These are phyloP conservation scores for Rafetus swinhoei DNA, from an alignment of 2,113 vertebrate species.

Conservation along the genomic window DNA sequence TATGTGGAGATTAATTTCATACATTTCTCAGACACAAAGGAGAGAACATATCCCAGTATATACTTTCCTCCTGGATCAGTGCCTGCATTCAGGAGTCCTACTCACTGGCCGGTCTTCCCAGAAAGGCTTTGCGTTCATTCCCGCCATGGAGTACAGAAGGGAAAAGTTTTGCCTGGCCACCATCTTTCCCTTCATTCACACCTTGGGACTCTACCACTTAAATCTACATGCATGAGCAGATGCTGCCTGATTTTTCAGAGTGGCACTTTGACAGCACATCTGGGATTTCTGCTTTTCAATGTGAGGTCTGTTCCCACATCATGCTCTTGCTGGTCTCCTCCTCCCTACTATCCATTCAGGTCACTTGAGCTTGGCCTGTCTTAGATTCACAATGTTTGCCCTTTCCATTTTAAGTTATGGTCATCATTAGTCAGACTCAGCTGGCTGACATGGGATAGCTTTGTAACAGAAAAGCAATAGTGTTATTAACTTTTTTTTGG, in stretches of 20 bases:
- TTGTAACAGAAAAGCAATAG: neutral
- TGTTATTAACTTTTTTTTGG: neutral
- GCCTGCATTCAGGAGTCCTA: neutral
- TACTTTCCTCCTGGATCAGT: neutral
- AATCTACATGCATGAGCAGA: neutral
- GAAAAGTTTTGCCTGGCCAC: neutral
- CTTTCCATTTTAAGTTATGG: neutral
- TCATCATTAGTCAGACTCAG: neutral
- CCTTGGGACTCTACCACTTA: neutral
- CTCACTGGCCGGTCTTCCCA: rapidly evolving
- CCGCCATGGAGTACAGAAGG: neutral
- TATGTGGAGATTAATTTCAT: neutral
- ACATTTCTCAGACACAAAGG: neutral
- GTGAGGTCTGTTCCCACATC: neutral
- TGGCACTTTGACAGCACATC: neutral
- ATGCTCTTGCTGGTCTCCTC: neutral
- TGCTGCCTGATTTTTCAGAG: neutral
- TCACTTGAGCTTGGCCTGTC: neutral
- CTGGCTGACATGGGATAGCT: neutral
- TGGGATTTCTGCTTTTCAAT: neutral
- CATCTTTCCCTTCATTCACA: neutral
- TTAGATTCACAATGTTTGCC: neutral
- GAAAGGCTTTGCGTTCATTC: neutral
- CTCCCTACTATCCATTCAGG: neutral
- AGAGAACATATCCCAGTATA: neutral